phyloP scores from a whole-genome alignment of 2,888 invertebrate genomes.

The Phania funesta region DNA sequence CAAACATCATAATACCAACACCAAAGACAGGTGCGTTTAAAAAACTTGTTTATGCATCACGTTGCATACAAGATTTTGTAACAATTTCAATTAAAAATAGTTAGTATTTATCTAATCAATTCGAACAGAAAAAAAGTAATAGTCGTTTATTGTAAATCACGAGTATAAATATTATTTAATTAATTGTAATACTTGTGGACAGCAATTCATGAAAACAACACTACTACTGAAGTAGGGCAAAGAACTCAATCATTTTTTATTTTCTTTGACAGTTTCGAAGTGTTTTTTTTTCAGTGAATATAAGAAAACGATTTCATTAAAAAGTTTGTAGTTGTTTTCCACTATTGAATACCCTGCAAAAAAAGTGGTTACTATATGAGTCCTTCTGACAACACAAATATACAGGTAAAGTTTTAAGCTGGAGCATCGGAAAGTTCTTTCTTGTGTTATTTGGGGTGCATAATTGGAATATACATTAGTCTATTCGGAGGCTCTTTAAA shows the following conservation, averaged over 20 bases:
- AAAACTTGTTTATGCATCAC: conserved; percentile 54
- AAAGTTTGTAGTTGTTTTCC: too few species aligned
- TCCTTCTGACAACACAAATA: too few species aligned
- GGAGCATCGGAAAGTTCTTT: too few species aligned
- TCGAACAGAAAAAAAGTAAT: conserved; percentile 35
- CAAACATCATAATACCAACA: conserved; percentile 35
- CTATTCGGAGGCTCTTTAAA: too few species aligned
- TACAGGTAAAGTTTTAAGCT: too few species aligned
- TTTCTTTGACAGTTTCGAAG: not conserved
- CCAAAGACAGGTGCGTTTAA: conserved; percentile 55
- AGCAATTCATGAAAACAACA: conserved; percentile 3
- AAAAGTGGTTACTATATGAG: too few species aligned
- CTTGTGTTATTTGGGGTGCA: too few species aligned
- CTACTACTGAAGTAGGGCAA: conserved; percentile 35
- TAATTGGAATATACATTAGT: too few species aligned
- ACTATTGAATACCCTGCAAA: too few species aligned
- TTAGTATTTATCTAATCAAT: conserved; percentile 59
- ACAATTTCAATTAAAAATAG: conserved; percentile 55
- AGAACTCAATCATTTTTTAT: conserved; percentile 3
- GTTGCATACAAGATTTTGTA: conserved; percentile 59
- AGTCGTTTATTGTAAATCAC: conserved; percentile 40
- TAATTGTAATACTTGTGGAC: conserved; percentile 30
- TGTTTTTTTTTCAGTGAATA: too few species aligned
- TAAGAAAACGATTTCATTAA: too few species aligned
- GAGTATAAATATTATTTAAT: conserved; percentile 51